Base-by-base conservation (phyloP, 2,888 invertebrate species). In the Rhyacophila evoluta region DNA sequence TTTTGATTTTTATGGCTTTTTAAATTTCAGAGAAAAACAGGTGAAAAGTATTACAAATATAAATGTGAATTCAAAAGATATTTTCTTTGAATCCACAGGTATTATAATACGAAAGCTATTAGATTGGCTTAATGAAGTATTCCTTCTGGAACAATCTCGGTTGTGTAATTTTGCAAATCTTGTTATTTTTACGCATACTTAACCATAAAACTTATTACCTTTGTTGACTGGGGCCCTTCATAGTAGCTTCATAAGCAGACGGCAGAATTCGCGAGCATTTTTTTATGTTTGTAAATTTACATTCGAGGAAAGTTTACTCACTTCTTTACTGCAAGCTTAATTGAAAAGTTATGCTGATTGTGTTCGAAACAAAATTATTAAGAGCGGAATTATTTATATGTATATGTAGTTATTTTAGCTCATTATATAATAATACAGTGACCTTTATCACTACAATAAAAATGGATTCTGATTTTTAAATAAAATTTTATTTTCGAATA, bases 121-220 rank as follows among this genome's bases (percentile, higher is more conserved):
- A 5, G 69, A 12, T 69, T 69, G 69, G 12, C n/a, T 5, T 29
- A 15, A 69, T 69, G 28, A 33, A 29, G 29, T 69, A 15, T 69
- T 29, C 69, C 69, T 69, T 1, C 29, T 29, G 33, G 69, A 28
- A 28, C 15, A 69, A 69, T 69, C 6, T 69, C 28, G 28, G 29
- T 69, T 33, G 28, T 69, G 29, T 69, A 27, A 29, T 29, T 69
- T 27, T 28, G 15, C 28, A 33, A 69, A 69, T 69, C 69, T 69
- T 69, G 29, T 69, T 69, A 33, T 8, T 29, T 69, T 69, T 69
- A 12, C 69, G 29, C 29, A 69, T 69, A 29, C 33, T 69, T 69
- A n/a, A 12, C 69, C 28, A 28, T 69, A 69, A 69, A 69, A 69
- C 69, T 69, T 69, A 69, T 27, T 69, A 33, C 69, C 33, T 12